Evolutionary conservation across 2,113 vertebrate species (phyloP).

Genomic region (Pao palembangensis): DNA sequence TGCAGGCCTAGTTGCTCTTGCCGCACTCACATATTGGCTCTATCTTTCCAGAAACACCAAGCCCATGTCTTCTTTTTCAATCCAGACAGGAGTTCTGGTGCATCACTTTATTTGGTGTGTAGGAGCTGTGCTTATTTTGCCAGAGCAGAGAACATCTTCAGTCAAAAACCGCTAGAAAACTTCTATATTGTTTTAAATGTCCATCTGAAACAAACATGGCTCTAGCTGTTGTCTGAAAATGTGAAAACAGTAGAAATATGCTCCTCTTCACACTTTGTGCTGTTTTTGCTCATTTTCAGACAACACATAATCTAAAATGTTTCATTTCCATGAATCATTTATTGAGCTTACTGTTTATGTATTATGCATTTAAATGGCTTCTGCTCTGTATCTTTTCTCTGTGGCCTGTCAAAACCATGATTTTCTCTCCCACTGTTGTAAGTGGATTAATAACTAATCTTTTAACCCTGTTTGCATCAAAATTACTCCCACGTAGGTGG

Average conservation of each 20-base stretch:
- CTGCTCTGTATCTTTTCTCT: constrained; percentile 33
- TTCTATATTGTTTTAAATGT: no score
- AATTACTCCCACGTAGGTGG: constrained; percentile 96
- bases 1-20: constrained; percentile 11
- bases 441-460: constrained; percentile 70
- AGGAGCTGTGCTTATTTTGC: no score
- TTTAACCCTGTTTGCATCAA: constrained; percentile 97
- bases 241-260: no score
- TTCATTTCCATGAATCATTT: constrained; percentile 4
- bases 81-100: constrained; percentile 18
- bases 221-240: no score
- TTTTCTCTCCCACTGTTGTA: constrained; percentile 50
- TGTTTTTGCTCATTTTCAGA: constrained; percentile 64
- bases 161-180: no score
- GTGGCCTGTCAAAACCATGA: constrained; percentile 45
- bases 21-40: constrained; percentile 9
- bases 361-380: constrained; percentile 42
- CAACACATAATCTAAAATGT: no score
- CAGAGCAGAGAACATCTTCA: no score
- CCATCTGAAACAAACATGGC: no score
- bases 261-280: constrained; percentile 18
- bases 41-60: constrained; percentile 20
- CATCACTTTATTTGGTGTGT: constrained; percentile 31
- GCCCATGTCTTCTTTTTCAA: constrained; percentile 3
- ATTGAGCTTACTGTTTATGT: constrained; percentile 20